Percentiles rank a stretch among this genome's conserved stretches.
phyloP scores from a whole-genome alignment of 2,797 vertebrate species.

The Tympanoctomys barrerae region DNA sequence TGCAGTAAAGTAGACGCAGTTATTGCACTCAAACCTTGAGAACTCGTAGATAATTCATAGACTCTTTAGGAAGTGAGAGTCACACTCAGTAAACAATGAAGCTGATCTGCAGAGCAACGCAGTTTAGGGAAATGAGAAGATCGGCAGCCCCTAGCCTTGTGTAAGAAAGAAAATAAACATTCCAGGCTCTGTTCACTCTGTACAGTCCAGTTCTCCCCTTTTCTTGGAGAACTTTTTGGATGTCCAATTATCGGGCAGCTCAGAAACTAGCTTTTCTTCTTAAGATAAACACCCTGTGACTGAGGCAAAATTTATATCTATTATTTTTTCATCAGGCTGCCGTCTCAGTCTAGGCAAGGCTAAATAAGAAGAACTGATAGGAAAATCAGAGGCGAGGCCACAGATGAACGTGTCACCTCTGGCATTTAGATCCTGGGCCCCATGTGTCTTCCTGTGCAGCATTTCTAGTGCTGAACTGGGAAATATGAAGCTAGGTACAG shows the following conservation, averaged over 20 bases:
- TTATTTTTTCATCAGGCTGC: slow-evolving; percentile 82
- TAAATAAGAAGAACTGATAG: slow-evolving; percentile 77
- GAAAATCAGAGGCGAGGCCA: slow-evolving; percentile 73
- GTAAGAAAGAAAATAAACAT: slow-evolving; percentile 61
- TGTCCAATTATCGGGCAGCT: slow-evolving; percentile 58
- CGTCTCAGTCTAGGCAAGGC: slow-evolving; percentile 60
- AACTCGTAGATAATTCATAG: slow-evolving; percentile 69
- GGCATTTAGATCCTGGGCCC: slow-evolving; percentile 81
- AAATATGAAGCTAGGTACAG: slow-evolving; percentile 78
- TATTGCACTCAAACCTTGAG: neutral
- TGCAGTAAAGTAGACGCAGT: neutral
- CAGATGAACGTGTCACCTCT: slow-evolving; percentile 84
- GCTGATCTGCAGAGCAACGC: neutral
- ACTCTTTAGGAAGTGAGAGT: slow-evolving; percentile 32
- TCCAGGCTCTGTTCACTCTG: neutral
- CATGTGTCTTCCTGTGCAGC: slow-evolving; percentile 71
- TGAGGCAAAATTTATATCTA: slow-evolving; percentile 81
- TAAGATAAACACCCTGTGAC: slow-evolving; percentile 80
- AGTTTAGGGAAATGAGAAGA: slow-evolving; percentile 41
- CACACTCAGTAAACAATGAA: slow-evolving; percentile 61
- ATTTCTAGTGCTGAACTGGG: slow-evolving; percentile 76
- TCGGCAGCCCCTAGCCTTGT: neutral
- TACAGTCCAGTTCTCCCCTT: neutral
- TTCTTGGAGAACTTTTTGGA: slow-evolving; percentile 69
- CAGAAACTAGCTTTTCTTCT: slow-evolving; percentile 74